Evolutionary conservation across 2,113 vertebrate genomes (phyloP).

Genomic region (Erythrocercus mccallii): DNA sequence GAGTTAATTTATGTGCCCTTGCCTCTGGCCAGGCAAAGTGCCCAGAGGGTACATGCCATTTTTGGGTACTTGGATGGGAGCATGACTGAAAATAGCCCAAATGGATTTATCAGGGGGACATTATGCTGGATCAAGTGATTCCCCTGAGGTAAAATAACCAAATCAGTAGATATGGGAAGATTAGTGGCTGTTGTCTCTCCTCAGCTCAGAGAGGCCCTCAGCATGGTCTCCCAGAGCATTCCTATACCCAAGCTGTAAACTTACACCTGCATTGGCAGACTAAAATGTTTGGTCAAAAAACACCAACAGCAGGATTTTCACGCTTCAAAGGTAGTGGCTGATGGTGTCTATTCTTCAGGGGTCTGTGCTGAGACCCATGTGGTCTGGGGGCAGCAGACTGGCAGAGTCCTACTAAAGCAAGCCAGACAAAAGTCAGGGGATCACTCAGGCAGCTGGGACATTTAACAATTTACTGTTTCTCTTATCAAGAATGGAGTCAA

Average conservation of each 20-base stretch:
- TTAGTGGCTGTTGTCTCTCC: not conserved
- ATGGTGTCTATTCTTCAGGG: not conserved
- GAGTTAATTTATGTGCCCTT: not conserved
- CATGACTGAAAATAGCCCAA: not conserved
- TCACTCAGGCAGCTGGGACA: not conserved
- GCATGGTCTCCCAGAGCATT: not conserved
- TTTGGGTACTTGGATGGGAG: not conserved
- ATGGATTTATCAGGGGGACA: not conserved
- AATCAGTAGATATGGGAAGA: not conserved
- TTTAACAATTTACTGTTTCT: not conserved
- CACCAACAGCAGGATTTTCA: not conserved
- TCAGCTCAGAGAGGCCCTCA: not conserved
- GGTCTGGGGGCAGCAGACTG: not conserved
- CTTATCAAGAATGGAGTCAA: not conserved
- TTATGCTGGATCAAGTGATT: not conserved
- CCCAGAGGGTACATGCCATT: fast-evolving
- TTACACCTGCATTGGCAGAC: not conserved
- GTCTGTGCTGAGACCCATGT: not conserved
- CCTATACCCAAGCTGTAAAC: not conserved
- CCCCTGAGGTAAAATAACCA: not conserved
- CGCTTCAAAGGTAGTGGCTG: not conserved
- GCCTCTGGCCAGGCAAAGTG: not conserved
- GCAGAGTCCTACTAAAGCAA: not conserved
- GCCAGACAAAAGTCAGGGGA: not conserved
- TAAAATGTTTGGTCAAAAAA: not conserved